Base-by-base conservation (phyloP, 2,113 vertebrate species). In the Apodemus speciosus region DNA sequence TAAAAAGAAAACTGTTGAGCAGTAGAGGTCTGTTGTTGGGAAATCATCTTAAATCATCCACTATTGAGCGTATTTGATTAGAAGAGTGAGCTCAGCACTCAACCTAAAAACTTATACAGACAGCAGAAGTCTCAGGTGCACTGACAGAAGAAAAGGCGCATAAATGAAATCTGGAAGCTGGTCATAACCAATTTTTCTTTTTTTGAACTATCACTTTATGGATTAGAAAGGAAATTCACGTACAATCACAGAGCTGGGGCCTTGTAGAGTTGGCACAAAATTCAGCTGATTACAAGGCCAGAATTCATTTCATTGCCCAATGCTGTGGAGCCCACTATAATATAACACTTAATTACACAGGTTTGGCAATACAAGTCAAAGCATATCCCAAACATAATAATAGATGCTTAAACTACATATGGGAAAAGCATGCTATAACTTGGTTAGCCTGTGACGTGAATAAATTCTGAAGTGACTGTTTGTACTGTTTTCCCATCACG, bases 241-340 rank as follows among this genome's bases (percentile, higher is more conserved):
- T 91, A 72, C 77, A 95, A 91, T 85, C 95, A 94, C 88, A 95
- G 46, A 91, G 66, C 75, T 71, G 80, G 64, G 53, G 35, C 93
- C 80, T 62, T 46, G 76, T 76, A 90, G 66, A 91, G 87, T 53
- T 97, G 95, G 97, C 95, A 96, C 84, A 94, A 88, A 94, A 91
- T 91, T 66, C 80, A 0, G 30, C 89, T 97, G 95, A 97, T 96
- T 96, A 96, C 80, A 97, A 96, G 95, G 93, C 85, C 95, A 96
- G 96, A 94, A 97, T 95, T 97, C 94, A 94, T 95, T 94, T 97
- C 96, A 94, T 97, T 96, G 94, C 91, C 91, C 94, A 93, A 91
- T 91, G 95, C 93, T 93, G 89, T 92, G 95, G 97, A 97, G 94
- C 95, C 97, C 96, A 96, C 97, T 97, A 91, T 97, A 97, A 97